These are phyloP conservation scores for Microcebus griseorufus DNA, from an alignment of 2,113 vertebrate genomes.

Conservation along the genomic window DNA sequence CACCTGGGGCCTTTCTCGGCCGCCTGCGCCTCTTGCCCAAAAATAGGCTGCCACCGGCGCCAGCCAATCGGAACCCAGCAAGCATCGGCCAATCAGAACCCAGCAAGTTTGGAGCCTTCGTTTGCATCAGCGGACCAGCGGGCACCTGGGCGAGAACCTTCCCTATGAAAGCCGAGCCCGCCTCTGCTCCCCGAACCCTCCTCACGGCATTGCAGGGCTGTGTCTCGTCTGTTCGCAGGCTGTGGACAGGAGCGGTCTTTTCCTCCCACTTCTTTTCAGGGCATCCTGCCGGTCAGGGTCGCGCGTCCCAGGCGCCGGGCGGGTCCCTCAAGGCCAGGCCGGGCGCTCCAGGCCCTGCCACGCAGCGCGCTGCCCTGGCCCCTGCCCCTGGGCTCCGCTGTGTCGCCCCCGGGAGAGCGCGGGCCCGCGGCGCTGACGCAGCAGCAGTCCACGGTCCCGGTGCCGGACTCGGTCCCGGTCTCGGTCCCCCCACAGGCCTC, in stretches of 20 bases:
- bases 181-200: neutral
- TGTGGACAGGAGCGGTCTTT: neutral
- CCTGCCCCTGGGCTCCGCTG: too few species aligned
- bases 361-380: too few species aligned
- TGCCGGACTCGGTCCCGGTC: too few species aligned
- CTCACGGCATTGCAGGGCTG: neutral
- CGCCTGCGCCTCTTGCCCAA: neutral
- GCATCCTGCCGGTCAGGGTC: too few species aligned
- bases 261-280: neutral
- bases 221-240: neutral
- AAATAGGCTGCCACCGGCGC: neutral
- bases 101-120: neutral
- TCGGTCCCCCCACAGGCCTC: too few species aligned
- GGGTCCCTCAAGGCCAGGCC: too few species aligned
- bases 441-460: too few species aligned
- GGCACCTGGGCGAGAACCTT: neutral
- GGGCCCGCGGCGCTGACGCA: too few species aligned
- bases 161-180: neutral
- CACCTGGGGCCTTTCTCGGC: neutral
- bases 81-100: neutral
- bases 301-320: too few species aligned
- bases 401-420: too few species aligned
- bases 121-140: neutral
- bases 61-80: too few species aligned
- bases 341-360: too few species aligned